Percentiles rank a stretch among this genome's conserved stretches.
Evolutionary conservation across 2,113 vertebrate species (phyloP).

Genomic region (Tychaedon coryphoeus): DNA sequence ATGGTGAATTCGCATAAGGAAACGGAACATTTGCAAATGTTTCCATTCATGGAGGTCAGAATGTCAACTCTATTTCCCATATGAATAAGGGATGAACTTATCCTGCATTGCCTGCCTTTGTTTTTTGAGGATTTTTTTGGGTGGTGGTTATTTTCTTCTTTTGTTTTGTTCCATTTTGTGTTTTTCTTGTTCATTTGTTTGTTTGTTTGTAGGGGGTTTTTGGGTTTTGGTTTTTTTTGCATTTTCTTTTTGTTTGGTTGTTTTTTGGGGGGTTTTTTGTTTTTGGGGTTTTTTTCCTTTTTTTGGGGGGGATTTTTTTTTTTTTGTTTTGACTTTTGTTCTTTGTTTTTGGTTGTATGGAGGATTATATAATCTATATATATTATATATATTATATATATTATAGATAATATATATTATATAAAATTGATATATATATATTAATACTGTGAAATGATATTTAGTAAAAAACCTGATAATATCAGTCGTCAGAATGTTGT

Average conservation of each 20-base stretch:
- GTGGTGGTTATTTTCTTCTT: background rate
- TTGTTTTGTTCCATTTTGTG: background rate
- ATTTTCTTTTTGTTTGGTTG: background rate
- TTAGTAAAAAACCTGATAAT: background rate
- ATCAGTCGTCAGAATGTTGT: background rate
- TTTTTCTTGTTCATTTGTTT: background rate
- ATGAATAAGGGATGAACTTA: background rate
- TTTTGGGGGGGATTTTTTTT: background rate
- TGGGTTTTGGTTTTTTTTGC: background rate
- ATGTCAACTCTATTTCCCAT: background rate
- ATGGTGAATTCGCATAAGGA: background rate
- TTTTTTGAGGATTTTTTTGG: accelerated
- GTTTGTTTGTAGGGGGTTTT: background rate
- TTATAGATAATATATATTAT: background rate
- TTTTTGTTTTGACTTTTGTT: background rate
- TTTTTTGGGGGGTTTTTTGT: background rate
- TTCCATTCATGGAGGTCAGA: background rate
- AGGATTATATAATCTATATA: background rate
- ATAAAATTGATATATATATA: background rate
- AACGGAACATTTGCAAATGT: background rate
- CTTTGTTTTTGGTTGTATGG: background rate
- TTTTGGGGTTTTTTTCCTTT: background rate
- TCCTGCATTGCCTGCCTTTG: background rate
- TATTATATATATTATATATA: too few relatives aligned
- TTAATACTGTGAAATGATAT: background rate